Percentiles rank a stretch among this genome's conserved stretches.
Evolutionary conservation across 1,140 invertebrate genomes (phyloP).

Genomic region (Physella acuta): DNA sequence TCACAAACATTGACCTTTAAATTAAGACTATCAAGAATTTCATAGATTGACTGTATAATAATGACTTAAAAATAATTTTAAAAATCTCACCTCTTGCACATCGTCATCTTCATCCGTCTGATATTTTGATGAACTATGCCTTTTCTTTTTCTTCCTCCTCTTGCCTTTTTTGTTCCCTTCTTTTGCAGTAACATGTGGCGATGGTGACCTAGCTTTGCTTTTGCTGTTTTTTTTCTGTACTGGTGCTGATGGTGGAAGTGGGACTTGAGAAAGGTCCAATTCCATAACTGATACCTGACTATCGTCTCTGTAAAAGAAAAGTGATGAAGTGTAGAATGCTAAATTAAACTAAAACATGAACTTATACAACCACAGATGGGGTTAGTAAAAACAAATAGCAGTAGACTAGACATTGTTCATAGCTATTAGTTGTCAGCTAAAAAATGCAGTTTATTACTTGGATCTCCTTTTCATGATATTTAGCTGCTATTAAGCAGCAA

Average conservation of each 20-base stretch:
- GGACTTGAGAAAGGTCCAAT: slow-evolving; percentile 19
- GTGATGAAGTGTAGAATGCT: too few relatives aligned
- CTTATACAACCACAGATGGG: too few relatives aligned
- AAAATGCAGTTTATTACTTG: too few relatives aligned
- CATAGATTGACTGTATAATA: neutral
- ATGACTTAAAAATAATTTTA: neutral
- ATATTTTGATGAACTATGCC: neutral
- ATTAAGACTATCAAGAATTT: neutral
- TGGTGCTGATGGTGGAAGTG: slow-evolving; percentile 8
- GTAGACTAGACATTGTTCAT: too few relatives aligned
- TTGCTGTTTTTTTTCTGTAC: neutral
- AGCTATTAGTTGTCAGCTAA: too few relatives aligned
- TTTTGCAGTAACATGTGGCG: neutral
- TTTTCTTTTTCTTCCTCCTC: slow-evolving; percentile 17
- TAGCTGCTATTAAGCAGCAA: too few relatives aligned
- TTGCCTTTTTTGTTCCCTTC: neutral
- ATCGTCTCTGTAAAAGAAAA: slow-evolving; percentile 1
- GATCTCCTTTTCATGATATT: too few relatives aligned
- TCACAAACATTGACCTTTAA: neutral
- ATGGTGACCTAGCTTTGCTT: neutral
- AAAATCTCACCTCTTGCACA: neutral
- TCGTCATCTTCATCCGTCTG: neutral
- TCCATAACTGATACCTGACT: neutral
- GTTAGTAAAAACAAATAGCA: too few relatives aligned
- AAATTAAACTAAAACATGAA: too few relatives aligned